phyloP scores from a whole-genome alignment of 2,888 invertebrate genomes.

The Pachymerium ferrugineum region DNA sequence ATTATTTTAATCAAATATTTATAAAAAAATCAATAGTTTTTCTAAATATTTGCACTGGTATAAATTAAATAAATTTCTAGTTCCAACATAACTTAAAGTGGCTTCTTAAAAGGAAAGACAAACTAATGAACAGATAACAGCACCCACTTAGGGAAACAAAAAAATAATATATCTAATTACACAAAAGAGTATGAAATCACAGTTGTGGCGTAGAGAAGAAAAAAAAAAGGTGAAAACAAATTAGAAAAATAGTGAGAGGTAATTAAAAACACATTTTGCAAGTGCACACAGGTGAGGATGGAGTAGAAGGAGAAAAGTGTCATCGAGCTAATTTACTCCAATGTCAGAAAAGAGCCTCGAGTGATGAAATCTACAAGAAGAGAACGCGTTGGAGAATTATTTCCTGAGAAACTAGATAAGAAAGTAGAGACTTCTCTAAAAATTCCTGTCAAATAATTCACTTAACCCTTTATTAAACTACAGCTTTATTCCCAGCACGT shows the following conservation, averaged over 20 bases:
- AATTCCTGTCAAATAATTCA: background rate
- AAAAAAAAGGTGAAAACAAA: background rate
- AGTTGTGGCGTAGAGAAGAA: background rate
- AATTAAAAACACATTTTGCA: background rate
- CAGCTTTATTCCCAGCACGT: background rate
- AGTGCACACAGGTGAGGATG: background rate
- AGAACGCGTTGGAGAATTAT: background rate
- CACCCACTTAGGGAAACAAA: background rate
- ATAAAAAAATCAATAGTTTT: too few species aligned
- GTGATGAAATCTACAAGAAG: constrained; percentile 13
- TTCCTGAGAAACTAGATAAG: background rate
- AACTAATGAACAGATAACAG: background rate
- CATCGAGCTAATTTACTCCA: constrained; percentile 8
- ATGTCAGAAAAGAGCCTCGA: constrained; percentile 3
- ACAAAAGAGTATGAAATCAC: background rate
- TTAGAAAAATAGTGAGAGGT: constrained; percentile 7
- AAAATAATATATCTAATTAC: background rate
- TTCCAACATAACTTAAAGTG: too few species aligned
- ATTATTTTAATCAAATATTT: too few species aligned
- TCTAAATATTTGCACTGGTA: too few species aligned
- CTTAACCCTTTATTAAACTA: background rate
- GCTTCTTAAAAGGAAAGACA: background rate
- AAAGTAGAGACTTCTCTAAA: background rate
- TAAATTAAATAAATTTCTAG: too few species aligned
- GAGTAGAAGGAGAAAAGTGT: background rate